A percentile compares a stretch with the other conserved stretches of the same genome.
phyloP scores from a whole-genome alignment of 2,888 invertebrate genomes.

The Ligdia adustata region DNA sequence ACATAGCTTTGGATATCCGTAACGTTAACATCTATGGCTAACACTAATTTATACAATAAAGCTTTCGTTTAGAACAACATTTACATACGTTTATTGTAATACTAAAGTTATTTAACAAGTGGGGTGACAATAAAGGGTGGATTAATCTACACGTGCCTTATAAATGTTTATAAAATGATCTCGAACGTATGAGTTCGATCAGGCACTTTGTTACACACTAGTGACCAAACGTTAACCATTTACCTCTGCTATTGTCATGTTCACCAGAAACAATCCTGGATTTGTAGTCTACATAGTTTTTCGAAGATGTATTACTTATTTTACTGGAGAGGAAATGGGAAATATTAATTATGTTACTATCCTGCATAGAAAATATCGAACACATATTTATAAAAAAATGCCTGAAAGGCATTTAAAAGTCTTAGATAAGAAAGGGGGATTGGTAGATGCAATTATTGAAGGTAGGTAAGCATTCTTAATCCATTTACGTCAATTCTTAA shows the following conservation, averaged over 20 bases:
- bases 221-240: constrained; percentile 35
- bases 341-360: too few relatives aligned
- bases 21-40: constrained; percentile 72
- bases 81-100: constrained; percentile 72
- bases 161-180: constrained; percentile 38
- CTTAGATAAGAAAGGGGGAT: too few relatives aligned
- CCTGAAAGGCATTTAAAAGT: too few relatives aligned
- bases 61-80: constrained; percentile 79
- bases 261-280: constrained; percentile 29
- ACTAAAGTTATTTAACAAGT: constrained; percentile 54
- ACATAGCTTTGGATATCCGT: constrained; percentile 77
- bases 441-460: too few relatives aligned
- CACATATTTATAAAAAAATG: too few relatives aligned
- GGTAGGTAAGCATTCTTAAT: too few relatives aligned
- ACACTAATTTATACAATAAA: constrained; percentile 81
- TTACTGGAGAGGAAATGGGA: too few relatives aligned
- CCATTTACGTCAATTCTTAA: too few relatives aligned
- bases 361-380: too few relatives aligned
- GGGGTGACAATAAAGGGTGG: constrained; percentile 39
- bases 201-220: constrained; percentile 36
- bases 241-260: constrained; percentile 36
- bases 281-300: constrained; percentile 1
- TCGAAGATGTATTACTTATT: constrained; percentile 5
- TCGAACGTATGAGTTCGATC: constrained; percentile 29
- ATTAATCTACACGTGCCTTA: constrained; percentile 37